Base-by-base conservation (phyloP, 2,888 invertebrate genomes). In the Eupithecia subumbrata region DNA sequence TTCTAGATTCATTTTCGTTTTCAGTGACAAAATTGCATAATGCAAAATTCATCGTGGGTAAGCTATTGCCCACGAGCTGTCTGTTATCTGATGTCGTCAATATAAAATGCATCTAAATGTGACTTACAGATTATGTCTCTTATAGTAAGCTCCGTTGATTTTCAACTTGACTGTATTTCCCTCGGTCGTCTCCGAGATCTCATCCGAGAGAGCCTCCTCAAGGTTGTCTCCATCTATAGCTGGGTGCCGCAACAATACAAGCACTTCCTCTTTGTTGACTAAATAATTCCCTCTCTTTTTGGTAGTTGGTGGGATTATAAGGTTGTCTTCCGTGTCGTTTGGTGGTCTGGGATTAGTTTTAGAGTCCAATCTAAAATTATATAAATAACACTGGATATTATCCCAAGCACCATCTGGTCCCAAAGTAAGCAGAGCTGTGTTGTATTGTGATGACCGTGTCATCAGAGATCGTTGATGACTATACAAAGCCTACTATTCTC, bases 141-240 rank as follows among this genome's bases (percentile, higher is more conserved):
- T 64, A 18, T 64, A 64, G 34, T 64, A 64, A 11, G 64, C 34
- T 9, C 64, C 64, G 34, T 64, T 64, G 64, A 64, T 64, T 34
- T 18, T 34, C 64, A 64, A 11, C 18, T 18, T 16, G 34, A 9
- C 34, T 18, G 34, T 18, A 5, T 18, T 30, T 3, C 64, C 64
- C 16, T 34, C 64, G 2, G 34, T 34, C 12, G 34, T 2, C 12
- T 25, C 60, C 18, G 64, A 18, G 34, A 11, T 14, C 18, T 64
- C 64, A 0, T 34, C 34, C 5, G 64, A 34, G 8, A 64, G 34
- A 8, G 30, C 25, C 18, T 16, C 9, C 64, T 64, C 34, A 7
- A 64, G 8, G 34, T 64, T 18, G 18, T 64, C 64, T 64, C 64
- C 64, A 34, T 64, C 34, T 18, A 34, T 30, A 16, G 64, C 7